phyloP scores from a whole-genome alignment of 53 echinoderm and acorn worm species.

The Henricia sp. region DNA sequence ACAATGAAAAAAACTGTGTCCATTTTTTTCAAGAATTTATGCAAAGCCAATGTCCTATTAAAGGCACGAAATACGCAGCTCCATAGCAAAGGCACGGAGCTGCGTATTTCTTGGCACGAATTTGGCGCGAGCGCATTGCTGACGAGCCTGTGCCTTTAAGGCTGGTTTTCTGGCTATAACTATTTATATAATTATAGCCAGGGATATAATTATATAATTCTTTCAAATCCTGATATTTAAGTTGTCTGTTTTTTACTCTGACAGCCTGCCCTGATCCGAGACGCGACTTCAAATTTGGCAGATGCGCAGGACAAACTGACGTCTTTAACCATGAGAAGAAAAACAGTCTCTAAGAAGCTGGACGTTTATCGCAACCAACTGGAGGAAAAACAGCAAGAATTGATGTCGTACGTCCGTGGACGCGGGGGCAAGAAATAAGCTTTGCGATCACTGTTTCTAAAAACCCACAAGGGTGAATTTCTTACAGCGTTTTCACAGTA shows the following conservation, averaged over 20 bases:
- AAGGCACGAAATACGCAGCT: too few species aligned
- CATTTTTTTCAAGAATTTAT: too few species aligned
- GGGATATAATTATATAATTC: background rate
- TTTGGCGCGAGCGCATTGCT: too few species aligned
- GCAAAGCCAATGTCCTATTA: too few species aligned
- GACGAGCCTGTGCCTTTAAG: too few species aligned
- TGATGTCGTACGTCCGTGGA: conserved; percentile 75
- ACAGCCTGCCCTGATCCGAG: conserved; percentile 75
- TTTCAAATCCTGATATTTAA: background rate
- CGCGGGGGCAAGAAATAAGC: conserved; percentile 49
- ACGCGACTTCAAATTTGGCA: conserved; percentile 74
- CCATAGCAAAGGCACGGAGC: too few species aligned
- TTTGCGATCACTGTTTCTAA: too few species aligned
- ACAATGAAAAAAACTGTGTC: too few species aligned
- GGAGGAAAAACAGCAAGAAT: conserved; percentile 85
- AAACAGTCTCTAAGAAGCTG: conserved; percentile 70
- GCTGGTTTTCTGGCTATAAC: too few species aligned
- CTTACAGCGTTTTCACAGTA: background rate
- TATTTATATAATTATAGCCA: too few species aligned
- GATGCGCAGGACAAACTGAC: conserved; percentile 79
- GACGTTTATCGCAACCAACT: conserved; percentile 71
- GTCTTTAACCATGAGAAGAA: conserved; percentile 70
- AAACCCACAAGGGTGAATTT: background rate
- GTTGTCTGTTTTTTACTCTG: background rate
- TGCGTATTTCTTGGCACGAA: too few species aligned